Evolutionary conservation across 2,113 vertebrate genomes (phyloP).

Genomic region (Irena cyanogastra): DNA sequence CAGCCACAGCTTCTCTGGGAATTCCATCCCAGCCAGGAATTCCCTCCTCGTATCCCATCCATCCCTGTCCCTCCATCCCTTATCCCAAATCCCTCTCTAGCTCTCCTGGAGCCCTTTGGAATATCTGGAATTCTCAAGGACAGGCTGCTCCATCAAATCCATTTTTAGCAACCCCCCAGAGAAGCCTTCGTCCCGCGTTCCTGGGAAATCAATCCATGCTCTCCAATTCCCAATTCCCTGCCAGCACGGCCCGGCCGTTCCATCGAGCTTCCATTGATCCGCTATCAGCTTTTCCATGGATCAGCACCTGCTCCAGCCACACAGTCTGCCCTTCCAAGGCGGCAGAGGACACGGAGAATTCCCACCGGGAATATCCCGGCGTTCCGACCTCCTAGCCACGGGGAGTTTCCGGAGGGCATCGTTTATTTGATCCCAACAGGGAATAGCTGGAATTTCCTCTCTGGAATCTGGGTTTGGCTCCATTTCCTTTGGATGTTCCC

Average conservation of each 20-base stretch:
- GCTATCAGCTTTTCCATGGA: not conserved
- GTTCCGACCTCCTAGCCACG: fast-evolving
- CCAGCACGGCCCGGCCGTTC: fast-evolving
- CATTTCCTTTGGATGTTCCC: not conserved
- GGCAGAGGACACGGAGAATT: not conserved
- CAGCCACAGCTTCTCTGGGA: not conserved
- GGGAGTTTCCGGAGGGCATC: not conserved
- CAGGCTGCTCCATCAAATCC: fast-evolving
- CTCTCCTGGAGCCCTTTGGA: not conserved
- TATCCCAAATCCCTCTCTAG: not conserved
- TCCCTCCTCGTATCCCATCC: not conserved
- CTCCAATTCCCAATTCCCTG: not conserved
- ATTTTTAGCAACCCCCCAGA: fast-evolving
- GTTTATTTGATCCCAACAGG: fast-evolving
- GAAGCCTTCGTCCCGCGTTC: fast-evolving
- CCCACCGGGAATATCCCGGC: fast-evolving
- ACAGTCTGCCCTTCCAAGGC: not conserved
- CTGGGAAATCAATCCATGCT: not conserved
- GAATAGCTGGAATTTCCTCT: fast-evolving
- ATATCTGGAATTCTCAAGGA: not conserved
- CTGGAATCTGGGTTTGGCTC: not conserved
- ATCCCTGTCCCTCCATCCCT: not conserved
- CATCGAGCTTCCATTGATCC: not conserved
- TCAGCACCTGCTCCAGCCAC: not conserved
- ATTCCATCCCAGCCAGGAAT: not conserved